Evolutionary conservation across 2,113 vertebrate genomes (phyloP).

Genomic region (Propithecus coquereli): DNA sequence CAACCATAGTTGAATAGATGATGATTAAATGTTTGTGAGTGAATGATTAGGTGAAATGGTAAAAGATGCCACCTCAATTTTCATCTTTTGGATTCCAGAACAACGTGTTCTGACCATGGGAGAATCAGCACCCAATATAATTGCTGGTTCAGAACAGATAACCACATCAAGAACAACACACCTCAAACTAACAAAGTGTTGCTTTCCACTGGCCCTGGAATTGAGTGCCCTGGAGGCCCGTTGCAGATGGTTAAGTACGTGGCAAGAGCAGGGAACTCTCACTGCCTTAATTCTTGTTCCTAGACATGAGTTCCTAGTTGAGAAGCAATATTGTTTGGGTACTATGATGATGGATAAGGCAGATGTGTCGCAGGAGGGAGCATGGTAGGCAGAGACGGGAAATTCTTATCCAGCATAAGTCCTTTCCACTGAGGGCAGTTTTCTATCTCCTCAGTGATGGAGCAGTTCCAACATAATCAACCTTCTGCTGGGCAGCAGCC

Average conservation of each 20-base stretch:
- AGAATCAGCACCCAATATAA: background rate
- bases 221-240: accelerated
- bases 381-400: background rate
- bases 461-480: background rate
- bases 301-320: background rate
- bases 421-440: background rate
- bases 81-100: background rate
- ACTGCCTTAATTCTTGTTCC: background rate
- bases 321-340: background rate
- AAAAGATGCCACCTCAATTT: background rate
- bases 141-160: background rate
- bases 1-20: background rate
- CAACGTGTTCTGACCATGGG: background rate
- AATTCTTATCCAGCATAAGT: background rate
- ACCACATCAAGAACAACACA: background rate
- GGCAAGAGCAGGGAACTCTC: background rate
- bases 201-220: background rate
- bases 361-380: background rate
- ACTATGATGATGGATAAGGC: background rate
- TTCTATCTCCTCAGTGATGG: background rate
- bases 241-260: background rate
- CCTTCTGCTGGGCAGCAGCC: background rate
- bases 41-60: background rate
- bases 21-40: background rate
- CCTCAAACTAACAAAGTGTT: background rate